Percentiles rank a stretch among this genome's conserved stretches.
Conservation (phyloP, 1,140 invertebrate species). For the Manduca sexta region DNA sequence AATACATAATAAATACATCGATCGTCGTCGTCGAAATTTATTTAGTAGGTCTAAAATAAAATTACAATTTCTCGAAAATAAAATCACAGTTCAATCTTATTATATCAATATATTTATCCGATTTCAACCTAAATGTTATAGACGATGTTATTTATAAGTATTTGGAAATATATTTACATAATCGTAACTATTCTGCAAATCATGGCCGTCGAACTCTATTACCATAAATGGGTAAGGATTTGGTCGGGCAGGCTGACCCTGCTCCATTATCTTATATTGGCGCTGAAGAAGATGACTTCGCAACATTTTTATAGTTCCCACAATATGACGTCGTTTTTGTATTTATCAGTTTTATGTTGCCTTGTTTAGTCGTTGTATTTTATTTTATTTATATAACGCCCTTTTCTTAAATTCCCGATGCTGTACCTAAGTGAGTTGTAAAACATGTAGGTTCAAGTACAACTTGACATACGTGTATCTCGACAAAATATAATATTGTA, state of each 20-base stretch:
- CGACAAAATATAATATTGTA: too few species aligned
- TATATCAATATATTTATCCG: too few species aligned
- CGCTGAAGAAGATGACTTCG: conserved; percentile 22
- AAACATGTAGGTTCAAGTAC: too few species aligned
- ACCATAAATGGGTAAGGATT: conserved; percentile 30
- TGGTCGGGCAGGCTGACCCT: conserved; percentile 20
- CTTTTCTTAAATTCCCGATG: too few species aligned
- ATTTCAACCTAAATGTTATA: neutral
- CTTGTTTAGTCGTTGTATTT: neutral
- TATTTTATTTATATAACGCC: too few species aligned
- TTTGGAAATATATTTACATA: conserved; percentile 4
- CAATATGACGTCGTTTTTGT: conserved; percentile 9
- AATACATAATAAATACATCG: too few species aligned
- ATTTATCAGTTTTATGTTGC: conserved; percentile 9
- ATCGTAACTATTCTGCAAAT: conserved; percentile 1
- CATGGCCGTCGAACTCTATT: conserved; percentile 18
- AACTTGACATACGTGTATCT: too few species aligned
- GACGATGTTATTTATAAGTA: conserved; percentile 1
- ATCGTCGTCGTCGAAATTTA: too few species aligned
- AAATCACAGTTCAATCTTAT: too few species aligned
- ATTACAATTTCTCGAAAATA: too few species aligned
- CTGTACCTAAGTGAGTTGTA: too few species aligned
- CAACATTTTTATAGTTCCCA: conserved; percentile 27
- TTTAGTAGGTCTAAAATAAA: too few species aligned
- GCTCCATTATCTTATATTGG: conserved; percentile 30